Base-by-base conservation (phyloP, 35 echinoderm and acorn worm species). In the Antedon bifida region DNA sequence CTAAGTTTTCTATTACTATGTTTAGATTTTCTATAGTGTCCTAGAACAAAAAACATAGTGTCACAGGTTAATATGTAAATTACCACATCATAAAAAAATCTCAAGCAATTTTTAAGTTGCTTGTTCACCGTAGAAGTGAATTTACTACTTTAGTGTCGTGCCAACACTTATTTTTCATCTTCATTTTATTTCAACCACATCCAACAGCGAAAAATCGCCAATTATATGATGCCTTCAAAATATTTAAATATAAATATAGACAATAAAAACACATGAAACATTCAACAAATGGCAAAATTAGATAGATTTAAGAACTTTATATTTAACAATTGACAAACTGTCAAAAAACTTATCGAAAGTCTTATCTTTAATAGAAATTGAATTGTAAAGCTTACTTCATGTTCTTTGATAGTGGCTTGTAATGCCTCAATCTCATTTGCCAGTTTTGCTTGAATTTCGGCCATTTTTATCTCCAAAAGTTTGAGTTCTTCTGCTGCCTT, bases 1-100 rank as follows among this genome's bases (percentile, higher is more conserved):
- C 85, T 35, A 95, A 45, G 36, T 90, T 95, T 12, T 95, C 86
- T 23, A 95, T 21, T 30, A 89, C 92, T 74, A 75, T 77, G 23
- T 95, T 84, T 33, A 95, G 78, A 30, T 95, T 95, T 1, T 29
- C 75, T 3, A 75, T 77, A 29, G 85, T 90, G 32, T 87, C 88
- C 92, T 95, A 30, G 9, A 89, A 38, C 46, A 30, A 23, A 80
- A 87, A 34, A 32, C 3, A 51, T 0, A 78, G 26, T 16, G 26
- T 64, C 39, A 44, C 16, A 44, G n/a, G 5, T 44, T 5, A 44
- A 44, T 44, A n/a, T n/a, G n/a, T n/a, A n/a, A n/a, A n/a, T n/a
- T n/a, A n/a, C n/a, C n/a, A n/a, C n/a, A n/a, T n/a, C n/a, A n/a
- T n/a, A n/a, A n/a, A n/a, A n/a, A n/a, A n/a, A n/a, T n/a, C n/a